phyloP scores from a whole-genome alignment of 2,888 invertebrate species.

The Meiosimyza platycephala region DNA sequence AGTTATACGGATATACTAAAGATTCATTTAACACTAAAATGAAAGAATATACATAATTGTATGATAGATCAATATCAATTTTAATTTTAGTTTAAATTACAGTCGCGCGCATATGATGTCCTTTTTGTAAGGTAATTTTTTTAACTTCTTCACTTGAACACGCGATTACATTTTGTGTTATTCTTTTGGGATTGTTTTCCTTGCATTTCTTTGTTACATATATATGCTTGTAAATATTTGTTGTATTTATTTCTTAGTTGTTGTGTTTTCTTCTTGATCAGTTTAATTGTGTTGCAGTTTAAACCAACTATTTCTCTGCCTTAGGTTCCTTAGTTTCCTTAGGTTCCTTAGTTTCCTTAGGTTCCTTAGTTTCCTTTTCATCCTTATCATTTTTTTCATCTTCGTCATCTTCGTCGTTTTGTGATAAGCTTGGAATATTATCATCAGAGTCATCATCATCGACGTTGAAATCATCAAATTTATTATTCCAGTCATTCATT shows the following conservation, averaged over 20 bases:
- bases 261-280: constrained; percentile 42
- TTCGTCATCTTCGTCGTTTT: constrained; percentile 61
- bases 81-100: constrained; percentile 34
- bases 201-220: constrained; percentile 26
- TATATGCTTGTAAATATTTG: constrained; percentile 27
- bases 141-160: too few relatives aligned
- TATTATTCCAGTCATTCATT: constrained; percentile 53
- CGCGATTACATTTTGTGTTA: too few relatives aligned
- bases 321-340: constrained; percentile 49
- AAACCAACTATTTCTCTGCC: constrained; percentile 45
- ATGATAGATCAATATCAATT: constrained; percentile 31
- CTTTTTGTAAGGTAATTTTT: constrained; percentile 59
- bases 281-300: constrained; percentile 35
- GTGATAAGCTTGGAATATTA: constrained; percentile 64
- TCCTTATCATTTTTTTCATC: constrained; percentile 57
- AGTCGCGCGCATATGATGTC: constrained; percentile 38
- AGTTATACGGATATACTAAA: too few relatives aligned
- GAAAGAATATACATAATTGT: constrained; percentile 27
- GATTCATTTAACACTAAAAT: constrained; percentile 7
- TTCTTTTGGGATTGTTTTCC: not conserved
- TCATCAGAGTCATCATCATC: constrained; percentile 82
- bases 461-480: constrained; percentile 78
- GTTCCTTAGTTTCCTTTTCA: constrained; percentile 41
- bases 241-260: constrained; percentile 26
- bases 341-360: constrained; percentile 37